Base-by-base conservation (phyloP, 2,888 invertebrate genomes). In the Tetragonula carbonaria region DNA sequence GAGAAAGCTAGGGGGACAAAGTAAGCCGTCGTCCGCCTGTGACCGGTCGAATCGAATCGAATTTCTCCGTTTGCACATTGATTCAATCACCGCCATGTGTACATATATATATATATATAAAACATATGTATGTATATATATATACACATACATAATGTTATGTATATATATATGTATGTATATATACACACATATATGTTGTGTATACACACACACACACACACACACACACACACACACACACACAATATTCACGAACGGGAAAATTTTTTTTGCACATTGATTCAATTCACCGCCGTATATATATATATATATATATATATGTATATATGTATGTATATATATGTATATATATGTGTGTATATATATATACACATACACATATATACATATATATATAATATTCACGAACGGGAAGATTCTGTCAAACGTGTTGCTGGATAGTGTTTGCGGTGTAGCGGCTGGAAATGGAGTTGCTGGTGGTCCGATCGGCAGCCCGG, bases 231-330 rank as follows among this genome's bases (percentile, higher is more conserved):
- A 38, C 0, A 28, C 28, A 28, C 28, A 28, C 28, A 28, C 2
- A 38, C 6, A 86, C 84, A 87, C 84, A 85, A 88, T 84, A 88
- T 88, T 87, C 83, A 87, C 82, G 83, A 85, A 74, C n/a, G 50
- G 66, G 50, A 62, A 65, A 59, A 45, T 51, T 72, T 28, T 28
- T 28, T 28, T 28, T 28, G 28, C 28, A 28, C 28, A 28, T 38
- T 38, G 38, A 38, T 38, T 38, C 8, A 38, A 38, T 38, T 38
- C 38, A 8, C 1, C 8, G 38, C 38, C 38, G 38, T 23, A 23
- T 23, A 38, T 38, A 38, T 4, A 33, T 38, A 38, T 38, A 38
- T 38, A 38, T 38, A 38, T 38, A 23, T 23, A 23, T 23, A 0
- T 23, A 23, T 23, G 0, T 23, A 23, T 23, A 0, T 23, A 23